Evolutionary conservation across 1,140 invertebrate species (phyloP).

Genomic region (Mya arenaria): DNA sequence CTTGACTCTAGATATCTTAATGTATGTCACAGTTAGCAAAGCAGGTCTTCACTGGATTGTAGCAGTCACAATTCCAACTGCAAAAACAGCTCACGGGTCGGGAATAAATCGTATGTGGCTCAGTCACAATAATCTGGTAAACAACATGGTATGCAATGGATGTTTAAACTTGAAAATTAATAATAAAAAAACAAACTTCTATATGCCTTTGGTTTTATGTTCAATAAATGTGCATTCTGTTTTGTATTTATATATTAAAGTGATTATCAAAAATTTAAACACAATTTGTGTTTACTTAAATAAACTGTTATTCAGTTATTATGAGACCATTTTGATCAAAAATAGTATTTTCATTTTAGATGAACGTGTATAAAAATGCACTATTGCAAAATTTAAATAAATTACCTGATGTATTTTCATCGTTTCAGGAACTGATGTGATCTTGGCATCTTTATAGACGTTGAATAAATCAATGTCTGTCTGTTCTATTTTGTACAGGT

Average conservation of each 20-base stretch:
- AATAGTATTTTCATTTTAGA: background rate
- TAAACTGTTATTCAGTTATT: background rate
- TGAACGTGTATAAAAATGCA: background rate
- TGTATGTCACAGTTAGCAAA: no score
- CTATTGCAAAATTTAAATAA: background rate
- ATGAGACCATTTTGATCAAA: no score
- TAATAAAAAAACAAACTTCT: background rate
- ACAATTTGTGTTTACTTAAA: background rate
- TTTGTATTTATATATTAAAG: no score
- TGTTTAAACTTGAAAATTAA: background rate
- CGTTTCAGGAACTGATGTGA: background rate
- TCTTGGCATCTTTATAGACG: background rate
- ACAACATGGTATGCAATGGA: no score
- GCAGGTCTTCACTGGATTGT: background rate
- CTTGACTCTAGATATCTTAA: no score
- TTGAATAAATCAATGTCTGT: background rate
- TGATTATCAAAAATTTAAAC: no score
- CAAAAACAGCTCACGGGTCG: slow-evolving; percentile 5
- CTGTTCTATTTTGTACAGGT: background rate
- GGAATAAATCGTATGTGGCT: background rate
- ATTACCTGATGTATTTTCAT: slow-evolving; percentile 20
- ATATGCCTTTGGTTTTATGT: background rate
- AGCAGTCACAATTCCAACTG: background rate
- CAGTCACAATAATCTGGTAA: background rate
- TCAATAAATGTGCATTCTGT: no score